Conservation (phyloP, 2,113 vertebrate species). For the Laticauda laticaudata region DNA sequence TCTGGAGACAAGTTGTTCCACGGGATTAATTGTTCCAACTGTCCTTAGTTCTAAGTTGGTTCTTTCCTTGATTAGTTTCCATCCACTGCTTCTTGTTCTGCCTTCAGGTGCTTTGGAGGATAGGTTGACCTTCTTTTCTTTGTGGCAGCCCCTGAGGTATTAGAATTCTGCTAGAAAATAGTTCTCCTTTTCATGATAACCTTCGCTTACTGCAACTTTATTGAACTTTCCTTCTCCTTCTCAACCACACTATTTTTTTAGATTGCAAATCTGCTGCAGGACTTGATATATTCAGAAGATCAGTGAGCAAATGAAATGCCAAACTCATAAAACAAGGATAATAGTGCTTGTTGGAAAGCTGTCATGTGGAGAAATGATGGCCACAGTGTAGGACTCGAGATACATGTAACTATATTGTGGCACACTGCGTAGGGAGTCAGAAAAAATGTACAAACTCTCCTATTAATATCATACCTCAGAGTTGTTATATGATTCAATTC, state of each 20-base stretch:
- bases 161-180: not conserved
- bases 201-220: slow-evolving; percentile 66
- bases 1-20: not conserved
- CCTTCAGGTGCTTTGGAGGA: not conserved
- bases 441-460: not conserved
- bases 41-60: not conserved
- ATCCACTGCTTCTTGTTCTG: slow-evolving; percentile 27
- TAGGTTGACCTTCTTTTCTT: slow-evolving; percentile 41
- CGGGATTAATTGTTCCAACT: not conserved
- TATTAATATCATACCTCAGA: not conserved
- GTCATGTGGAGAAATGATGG: not conserved
- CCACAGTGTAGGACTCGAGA: not conserved
- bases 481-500: not conserved
- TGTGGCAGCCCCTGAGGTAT: accelerated
- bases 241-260: slow-evolving; percentile 39
- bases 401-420: not conserved
- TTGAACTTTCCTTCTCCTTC: slow-evolving; percentile 47
- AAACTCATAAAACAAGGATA: not conserved
- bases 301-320: slow-evolving; percentile 31
- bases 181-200: not conserved
- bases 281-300: slow-evolving; percentile 24
- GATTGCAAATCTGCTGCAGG: slow-evolving; percentile 54
- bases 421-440: not conserved
- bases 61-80: slow-evolving; percentile 8
- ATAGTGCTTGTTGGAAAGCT: not conserved